A percentile compares a stretch with the other conserved stretches of the same genome.
Evolutionary conservation across 23 tunicate species (phyloP).

Genomic region (Diplosoma virens): DNA sequence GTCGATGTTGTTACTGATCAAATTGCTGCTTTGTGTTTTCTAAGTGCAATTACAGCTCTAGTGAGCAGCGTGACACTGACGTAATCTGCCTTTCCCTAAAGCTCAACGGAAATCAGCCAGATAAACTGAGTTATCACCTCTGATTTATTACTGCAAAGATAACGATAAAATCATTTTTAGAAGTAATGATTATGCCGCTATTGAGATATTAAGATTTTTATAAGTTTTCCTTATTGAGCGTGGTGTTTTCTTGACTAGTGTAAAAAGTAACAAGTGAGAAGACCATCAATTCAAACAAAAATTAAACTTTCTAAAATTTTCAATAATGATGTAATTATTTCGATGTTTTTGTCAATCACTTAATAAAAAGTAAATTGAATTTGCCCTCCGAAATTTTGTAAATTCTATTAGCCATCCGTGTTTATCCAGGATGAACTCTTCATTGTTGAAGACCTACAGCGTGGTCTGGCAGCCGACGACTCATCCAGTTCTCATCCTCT

Average conservation of each 20-base stretch:
- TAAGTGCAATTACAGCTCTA: too few species aligned
- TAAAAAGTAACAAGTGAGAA: background rate
- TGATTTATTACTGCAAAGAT: too few species aligned
- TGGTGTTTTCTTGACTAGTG: too few species aligned
- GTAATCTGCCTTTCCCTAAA: too few species aligned
- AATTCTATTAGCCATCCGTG: background rate
- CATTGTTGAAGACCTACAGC: constrained; percentile 63
- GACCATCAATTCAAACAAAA: background rate
- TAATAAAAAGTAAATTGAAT: background rate
- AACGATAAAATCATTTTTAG: too few species aligned
- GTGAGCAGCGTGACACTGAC: too few species aligned
- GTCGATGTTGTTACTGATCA: background rate
- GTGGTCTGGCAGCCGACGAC: constrained; percentile 48
- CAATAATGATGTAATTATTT: background rate
- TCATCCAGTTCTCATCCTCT: constrained; percentile 62
- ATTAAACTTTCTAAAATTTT: background rate
- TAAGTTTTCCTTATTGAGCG: too few species aligned
- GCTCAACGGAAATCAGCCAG: too few species aligned
- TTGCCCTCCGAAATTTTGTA: background rate
- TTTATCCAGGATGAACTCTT: constrained; percentile 48
- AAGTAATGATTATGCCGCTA: too few species aligned
- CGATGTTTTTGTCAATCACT: background rate
- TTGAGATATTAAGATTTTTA: too few species aligned
- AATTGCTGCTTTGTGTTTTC: too few species aligned
- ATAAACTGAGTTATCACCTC: too few species aligned